A percentile compares a stretch with the other conserved stretches of the same genome.
These are phyloP conservation scores for Mimumesa dahlbomi DNA, from an alignment of 2,888 invertebrate species.

Conservation along the genomic window DNA sequence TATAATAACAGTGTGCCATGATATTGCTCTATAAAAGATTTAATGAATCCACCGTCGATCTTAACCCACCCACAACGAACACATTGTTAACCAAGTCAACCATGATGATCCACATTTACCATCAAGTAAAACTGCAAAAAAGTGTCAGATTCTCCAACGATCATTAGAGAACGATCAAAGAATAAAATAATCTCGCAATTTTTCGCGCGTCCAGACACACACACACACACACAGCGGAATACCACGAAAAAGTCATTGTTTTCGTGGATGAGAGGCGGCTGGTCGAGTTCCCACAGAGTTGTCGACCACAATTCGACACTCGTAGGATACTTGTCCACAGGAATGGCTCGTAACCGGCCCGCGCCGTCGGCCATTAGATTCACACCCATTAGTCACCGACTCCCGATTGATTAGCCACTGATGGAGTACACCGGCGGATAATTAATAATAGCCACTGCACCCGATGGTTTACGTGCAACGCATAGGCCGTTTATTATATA, in stretches of 20 bases:
- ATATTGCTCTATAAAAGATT: too few relatives aligned
- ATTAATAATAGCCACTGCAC: constrained; percentile 58
- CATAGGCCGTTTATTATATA: constrained; percentile 53
- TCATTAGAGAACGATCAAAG: too few relatives aligned
- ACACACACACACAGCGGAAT: neutral
- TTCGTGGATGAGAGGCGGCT: neutral
- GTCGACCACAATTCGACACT: constrained; percentile 1
- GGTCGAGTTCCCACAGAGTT: neutral
- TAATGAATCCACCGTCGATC: too few relatives aligned
- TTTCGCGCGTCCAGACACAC: too few relatives aligned
- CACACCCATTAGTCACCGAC: constrained; percentile 60
- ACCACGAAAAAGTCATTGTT: neutral
- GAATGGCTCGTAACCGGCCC: constrained; percentile 5
- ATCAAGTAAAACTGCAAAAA: too few relatives aligned
- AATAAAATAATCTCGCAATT: too few relatives aligned
- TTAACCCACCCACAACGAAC: too few relatives aligned
- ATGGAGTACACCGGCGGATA: constrained; percentile 60
- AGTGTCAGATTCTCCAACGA: too few relatives aligned
- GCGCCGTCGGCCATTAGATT: constrained; percentile 41
- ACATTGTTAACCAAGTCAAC: too few relatives aligned
- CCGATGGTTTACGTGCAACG: constrained; percentile 50
- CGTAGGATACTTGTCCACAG: constrained; percentile 12
- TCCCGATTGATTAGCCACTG: constrained; percentile 64
- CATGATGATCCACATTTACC: too few relatives aligned
- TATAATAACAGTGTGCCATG: too few relatives aligned